Evolutionary conservation across 1,140 invertebrate genomes (phyloP).

Genomic region (Anthonomus grandis): DNA sequence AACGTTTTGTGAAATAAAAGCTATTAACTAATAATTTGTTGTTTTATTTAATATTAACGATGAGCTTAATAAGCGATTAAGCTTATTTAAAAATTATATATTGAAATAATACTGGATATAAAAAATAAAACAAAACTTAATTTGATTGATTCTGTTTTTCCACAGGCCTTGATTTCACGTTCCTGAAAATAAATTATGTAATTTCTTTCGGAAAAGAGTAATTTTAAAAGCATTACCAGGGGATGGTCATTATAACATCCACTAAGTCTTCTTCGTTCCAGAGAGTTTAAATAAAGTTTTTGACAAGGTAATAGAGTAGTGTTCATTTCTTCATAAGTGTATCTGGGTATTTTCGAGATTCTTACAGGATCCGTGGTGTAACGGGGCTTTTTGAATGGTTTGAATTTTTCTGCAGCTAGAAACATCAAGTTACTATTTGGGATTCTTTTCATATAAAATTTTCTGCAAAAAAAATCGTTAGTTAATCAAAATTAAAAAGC

Average conservation of each 20-base stretch:
- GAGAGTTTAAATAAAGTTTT: conserved; percentile 66
- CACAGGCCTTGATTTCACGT: conserved; percentile 54
- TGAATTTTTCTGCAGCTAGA: conserved; percentile 68
- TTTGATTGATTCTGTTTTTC: conserved; percentile 31
- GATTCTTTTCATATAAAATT: conserved; percentile 68
- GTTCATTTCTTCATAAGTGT: conserved; percentile 48
- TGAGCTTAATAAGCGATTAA: not conserved
- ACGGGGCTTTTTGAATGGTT: conserved; percentile 8
- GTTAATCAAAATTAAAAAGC: too few relatives aligned
- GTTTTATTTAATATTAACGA: not conserved
- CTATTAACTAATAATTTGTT: not conserved
- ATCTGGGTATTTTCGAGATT: conserved; percentile 26
- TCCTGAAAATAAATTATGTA: conserved; percentile 45
- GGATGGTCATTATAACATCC: conserved; percentile 73
- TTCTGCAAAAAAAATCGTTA: conserved; percentile 52
- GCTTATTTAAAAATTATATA: conserved; percentile 1
- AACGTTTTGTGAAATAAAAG: not conserved
- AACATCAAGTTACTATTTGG: conserved; percentile 77
- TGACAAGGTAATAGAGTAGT: conserved; percentile 61
- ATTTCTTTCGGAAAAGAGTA: not conserved
- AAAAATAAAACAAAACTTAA: not conserved
- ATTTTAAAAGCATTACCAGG: conserved; percentile 49
- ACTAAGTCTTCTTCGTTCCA: conserved; percentile 62
- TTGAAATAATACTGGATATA: not conserved
- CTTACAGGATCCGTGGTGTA: conserved; percentile 48